These are phyloP conservation scores for Malurus leucopterus DNA, from an alignment of 2,797 vertebrate genomes.

Conservation along the genomic window DNA sequence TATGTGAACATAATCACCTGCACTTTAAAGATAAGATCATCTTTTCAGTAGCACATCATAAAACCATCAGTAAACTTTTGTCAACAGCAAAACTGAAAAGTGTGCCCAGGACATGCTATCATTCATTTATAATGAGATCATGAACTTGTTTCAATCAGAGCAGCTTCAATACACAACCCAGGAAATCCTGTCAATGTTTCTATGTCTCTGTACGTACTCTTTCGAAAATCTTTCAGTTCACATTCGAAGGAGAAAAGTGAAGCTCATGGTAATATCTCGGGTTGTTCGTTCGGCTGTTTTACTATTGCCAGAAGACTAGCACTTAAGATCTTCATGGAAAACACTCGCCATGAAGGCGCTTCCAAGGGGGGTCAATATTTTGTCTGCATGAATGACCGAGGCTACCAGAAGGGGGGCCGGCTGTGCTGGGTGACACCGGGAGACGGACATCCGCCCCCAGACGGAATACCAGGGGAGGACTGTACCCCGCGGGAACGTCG, in stretches of 20 bases:
- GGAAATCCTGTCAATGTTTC: not conserved
- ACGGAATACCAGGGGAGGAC: accelerated
- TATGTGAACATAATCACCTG: not conserved
- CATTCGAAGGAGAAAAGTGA: not conserved
- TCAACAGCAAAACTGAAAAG: not conserved
- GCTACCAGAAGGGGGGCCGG: not conserved
- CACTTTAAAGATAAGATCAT: not conserved
- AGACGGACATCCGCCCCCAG: not conserved
- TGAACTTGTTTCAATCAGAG: not conserved
- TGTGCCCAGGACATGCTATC: not conserved
- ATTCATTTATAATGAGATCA: not conserved
- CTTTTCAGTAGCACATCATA: not conserved
- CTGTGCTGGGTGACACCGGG: not conserved
- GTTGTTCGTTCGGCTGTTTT: not conserved
- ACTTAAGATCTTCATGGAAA: not conserved
- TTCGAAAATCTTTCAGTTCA: not conserved
- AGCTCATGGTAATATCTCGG: not conserved
- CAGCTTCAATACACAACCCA: not conserved
- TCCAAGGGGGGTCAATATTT: not conserved
- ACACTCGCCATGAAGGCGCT: accelerated
- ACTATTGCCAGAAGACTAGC: not conserved
- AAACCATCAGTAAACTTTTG: not conserved
- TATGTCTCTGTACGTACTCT: accelerated
- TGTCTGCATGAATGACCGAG: not conserved
- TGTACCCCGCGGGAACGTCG: accelerated